Conservation (phyloP, 1,140 invertebrate species). For the Aphelinus certus region DNA sequence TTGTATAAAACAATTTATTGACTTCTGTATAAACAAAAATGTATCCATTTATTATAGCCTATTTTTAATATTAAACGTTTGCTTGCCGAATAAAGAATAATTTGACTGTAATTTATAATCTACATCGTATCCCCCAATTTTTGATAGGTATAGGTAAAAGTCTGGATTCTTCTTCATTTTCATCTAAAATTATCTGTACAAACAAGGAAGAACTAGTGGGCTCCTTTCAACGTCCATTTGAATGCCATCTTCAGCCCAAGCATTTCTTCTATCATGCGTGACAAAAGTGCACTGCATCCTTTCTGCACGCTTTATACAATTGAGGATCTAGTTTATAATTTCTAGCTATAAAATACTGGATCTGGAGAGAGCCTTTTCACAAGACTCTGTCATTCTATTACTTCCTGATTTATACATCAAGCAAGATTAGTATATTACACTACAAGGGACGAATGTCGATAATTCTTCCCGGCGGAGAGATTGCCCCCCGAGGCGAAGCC, state of each 20-base stretch:
- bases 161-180: background rate
- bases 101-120: slow-evolving; percentile 17
- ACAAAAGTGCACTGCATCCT: slow-evolving; percentile 86
- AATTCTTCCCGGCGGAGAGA: no score
- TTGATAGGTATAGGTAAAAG: no score
- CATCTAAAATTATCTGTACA: slow-evolving; percentile 76
- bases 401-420: slow-evolving; percentile 91
- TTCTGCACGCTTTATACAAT: slow-evolving; percentile 86
- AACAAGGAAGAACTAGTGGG: slow-evolving; percentile 89
- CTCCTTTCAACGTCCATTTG: slow-evolving; percentile 77
- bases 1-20: slow-evolving; percentile 48
- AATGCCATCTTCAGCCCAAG: slow-evolving; percentile 78
- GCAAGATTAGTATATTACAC: no score
- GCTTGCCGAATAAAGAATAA: slow-evolving; percentile 20
- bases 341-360: slow-evolving; percentile 96
- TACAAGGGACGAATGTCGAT: no score
- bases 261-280: slow-evolving; percentile 78
- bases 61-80: slow-evolving; percentile 19
- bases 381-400: slow-evolving; percentile 85
- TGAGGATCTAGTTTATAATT: slow-evolving; percentile 94
- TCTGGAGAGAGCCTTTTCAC: slow-evolving; percentile 92
- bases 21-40: slow-evolving; percentile 48
- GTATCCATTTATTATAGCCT: slow-evolving; percentile 34
- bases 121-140: no score
- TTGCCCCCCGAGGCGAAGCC: no score